Percentiles rank a stretch among this genome's conserved stretches.
phyloP scores from a whole-genome alignment of 2,888 invertebrate species.

The Megaustenia siamemsis region DNA sequence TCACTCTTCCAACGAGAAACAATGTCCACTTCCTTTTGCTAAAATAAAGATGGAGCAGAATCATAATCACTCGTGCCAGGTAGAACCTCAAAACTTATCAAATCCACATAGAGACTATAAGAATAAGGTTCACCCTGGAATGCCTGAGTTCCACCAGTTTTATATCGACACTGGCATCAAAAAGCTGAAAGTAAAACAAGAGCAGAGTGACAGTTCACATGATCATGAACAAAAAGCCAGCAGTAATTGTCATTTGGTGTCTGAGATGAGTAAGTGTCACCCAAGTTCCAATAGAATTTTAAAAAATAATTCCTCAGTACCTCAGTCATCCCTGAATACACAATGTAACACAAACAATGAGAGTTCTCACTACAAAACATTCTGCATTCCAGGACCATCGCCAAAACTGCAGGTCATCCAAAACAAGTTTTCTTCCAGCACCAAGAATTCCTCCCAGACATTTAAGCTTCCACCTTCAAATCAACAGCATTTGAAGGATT shows the following conservation, averaged over 20 bases:
- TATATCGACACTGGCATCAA: background rate
- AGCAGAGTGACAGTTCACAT: background rate
- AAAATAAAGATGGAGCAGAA: constrained; percentile 4
- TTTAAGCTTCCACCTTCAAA: constrained; percentile 19
- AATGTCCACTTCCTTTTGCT: background rate
- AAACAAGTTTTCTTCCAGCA: background rate
- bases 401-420: background rate
- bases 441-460: background rate
- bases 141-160: background rate
- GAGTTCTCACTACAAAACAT: background rate
- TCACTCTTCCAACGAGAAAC: background rate
- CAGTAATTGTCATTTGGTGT: background rate
- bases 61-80: background rate
- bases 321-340: background rate
- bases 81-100: background rate
- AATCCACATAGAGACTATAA: background rate
- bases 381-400: background rate
- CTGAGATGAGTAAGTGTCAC: background rate
- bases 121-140: background rate
- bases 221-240: background rate
- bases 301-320: background rate
- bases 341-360: background rate
- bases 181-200: constrained; percentile 23
- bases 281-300: background rate
- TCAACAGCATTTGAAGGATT: constrained; percentile 7